These are phyloP conservation scores for Neuroterus valhalla DNA, from an alignment of 1,140 invertebrate species.

Conservation along the genomic window DNA sequence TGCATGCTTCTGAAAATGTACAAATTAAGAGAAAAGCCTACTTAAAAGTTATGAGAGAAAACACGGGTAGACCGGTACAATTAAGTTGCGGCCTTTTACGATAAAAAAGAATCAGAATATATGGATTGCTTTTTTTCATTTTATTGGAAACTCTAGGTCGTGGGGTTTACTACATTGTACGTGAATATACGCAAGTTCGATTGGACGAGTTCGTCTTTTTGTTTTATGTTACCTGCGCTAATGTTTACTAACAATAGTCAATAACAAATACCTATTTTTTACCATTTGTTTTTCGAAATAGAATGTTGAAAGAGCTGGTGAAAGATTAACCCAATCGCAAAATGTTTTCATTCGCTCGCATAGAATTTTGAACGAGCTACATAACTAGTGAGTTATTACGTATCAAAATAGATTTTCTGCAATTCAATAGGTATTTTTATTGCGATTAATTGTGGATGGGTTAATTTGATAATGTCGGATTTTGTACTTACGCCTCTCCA, in stretches of 20 bases:
- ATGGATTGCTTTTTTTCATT: too few species aligned
- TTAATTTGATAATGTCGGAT: not conserved
- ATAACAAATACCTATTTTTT: not conserved
- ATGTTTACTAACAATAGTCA: not conserved
- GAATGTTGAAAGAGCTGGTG: not conserved
- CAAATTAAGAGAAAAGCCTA: not conserved
- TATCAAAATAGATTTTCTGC: too few species aligned
- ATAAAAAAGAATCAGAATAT: not conserved
- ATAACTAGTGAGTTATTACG: too few species aligned
- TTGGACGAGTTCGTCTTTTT: too few species aligned
- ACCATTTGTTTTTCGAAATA: not conserved
- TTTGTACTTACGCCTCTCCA: conserved; percentile 12
- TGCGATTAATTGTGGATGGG: not conserved
- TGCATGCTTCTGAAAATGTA: not conserved
- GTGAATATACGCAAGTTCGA: too few species aligned
- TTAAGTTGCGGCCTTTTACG: not conserved
- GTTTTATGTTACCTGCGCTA: too few species aligned
- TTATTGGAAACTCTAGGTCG: too few species aligned
- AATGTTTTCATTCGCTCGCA: not conserved
- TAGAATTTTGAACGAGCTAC: not conserved
- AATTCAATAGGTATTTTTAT: not conserved
- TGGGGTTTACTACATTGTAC: too few species aligned
- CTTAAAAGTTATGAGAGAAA: not conserved
- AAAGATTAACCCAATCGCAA: conserved; percentile 5
- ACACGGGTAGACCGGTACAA: not conserved